phyloP scores from a whole-genome alignment of 2,888 invertebrate genomes.

The Matsumyia berberina region DNA sequence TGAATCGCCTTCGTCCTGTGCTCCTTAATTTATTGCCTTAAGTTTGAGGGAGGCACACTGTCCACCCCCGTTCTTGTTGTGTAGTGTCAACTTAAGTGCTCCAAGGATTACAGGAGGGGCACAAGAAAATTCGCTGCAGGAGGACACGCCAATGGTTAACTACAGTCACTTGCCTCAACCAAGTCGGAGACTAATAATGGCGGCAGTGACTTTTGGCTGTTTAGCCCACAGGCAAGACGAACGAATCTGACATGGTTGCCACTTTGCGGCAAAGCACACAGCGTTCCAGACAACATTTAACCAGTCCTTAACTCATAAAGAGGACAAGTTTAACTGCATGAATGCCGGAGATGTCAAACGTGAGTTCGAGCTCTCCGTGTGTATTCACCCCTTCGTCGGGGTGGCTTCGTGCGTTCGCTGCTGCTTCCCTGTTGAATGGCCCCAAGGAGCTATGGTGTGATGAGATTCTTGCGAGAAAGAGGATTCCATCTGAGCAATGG shows the following conservation, averaged over 20 bases:
- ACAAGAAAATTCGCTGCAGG: slow-evolving; percentile 59
- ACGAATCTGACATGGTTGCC: slow-evolving; percentile 55
- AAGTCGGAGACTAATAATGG: slow-evolving; percentile 36
- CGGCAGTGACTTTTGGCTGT: slow-evolving; percentile 59
- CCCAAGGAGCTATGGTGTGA: slow-evolving; percentile 29
- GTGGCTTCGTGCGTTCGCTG: slow-evolving; percentile 34
- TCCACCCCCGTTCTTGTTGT: not conserved
- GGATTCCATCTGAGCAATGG: slow-evolving; percentile 13
- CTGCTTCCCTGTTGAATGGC: slow-evolving; percentile 35
- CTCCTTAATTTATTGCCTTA: slow-evolving; percentile 63
- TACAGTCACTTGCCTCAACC: slow-evolving; percentile 26
- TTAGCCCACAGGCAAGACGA: slow-evolving; percentile 55
- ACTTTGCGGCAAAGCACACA: slow-evolving; percentile 36
- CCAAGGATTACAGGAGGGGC: slow-evolving; percentile 37
- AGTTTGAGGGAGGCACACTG: not conserved
- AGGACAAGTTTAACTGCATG: slow-evolving; percentile 67
- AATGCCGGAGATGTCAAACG: slow-evolving; percentile 54
- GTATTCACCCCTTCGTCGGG: slow-evolving; percentile 36
- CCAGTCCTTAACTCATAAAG: slow-evolving; percentile 70
- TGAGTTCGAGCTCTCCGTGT: slow-evolving; percentile 36
- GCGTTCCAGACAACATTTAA: slow-evolving; percentile 49
- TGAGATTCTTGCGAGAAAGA: slow-evolving; percentile 11
- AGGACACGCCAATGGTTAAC: slow-evolving; percentile 34
- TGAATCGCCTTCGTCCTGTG: slow-evolving; percentile 54
- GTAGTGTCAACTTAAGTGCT: slow-evolving; percentile 41